These are phyloP conservation scores for Mesorhabditis belari DNA, from an alignment of 2,888 invertebrate species.

Conservation along the genomic window DNA sequence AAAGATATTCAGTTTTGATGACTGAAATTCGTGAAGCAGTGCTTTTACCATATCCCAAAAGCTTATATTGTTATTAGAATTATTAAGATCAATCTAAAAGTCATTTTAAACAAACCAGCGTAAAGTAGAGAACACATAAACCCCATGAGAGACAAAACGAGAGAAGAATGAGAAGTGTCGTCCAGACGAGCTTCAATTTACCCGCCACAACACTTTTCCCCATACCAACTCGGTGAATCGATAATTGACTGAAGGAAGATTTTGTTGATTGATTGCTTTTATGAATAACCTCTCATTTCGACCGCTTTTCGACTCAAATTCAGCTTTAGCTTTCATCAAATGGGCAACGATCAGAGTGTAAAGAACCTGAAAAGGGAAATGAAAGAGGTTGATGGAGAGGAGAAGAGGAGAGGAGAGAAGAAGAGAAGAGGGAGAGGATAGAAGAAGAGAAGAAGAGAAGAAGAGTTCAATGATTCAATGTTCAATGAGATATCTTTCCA, in stretches of 20 bases:
- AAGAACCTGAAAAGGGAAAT: conserved; percentile 4
- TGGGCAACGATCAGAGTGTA: conserved; percentile 37
- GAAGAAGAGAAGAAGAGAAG: no score
- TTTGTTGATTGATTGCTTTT: conserved; percentile 3
- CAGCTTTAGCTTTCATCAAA: conserved; percentile 45
- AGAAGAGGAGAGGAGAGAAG: no score
- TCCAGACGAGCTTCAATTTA: conserved; percentile 46
- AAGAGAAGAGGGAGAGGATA: no score
- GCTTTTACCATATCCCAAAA: no score
- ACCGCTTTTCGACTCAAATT: conserved; percentile 25
- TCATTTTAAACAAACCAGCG: conserved; percentile 30
- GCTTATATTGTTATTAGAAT: no score
- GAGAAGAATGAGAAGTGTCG: conserved; percentile 44
- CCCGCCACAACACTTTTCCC: conserved; percentile 5
- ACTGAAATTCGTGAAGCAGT: no score
- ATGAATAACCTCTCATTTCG: conserved; percentile 4
- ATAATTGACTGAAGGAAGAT: not conserved
- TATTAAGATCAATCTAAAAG: not conserved
- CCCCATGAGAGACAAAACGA: conserved; percentile 50
- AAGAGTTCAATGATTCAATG: no score
- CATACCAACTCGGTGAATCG: not conserved
- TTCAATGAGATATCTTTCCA: no score
- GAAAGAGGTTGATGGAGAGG: no score
- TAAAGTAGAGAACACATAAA: conserved; percentile 45
- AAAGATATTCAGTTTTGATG: no score